Conservation (phyloP, 2,797 vertebrate species). For the Discoglossus pictus region DNA sequence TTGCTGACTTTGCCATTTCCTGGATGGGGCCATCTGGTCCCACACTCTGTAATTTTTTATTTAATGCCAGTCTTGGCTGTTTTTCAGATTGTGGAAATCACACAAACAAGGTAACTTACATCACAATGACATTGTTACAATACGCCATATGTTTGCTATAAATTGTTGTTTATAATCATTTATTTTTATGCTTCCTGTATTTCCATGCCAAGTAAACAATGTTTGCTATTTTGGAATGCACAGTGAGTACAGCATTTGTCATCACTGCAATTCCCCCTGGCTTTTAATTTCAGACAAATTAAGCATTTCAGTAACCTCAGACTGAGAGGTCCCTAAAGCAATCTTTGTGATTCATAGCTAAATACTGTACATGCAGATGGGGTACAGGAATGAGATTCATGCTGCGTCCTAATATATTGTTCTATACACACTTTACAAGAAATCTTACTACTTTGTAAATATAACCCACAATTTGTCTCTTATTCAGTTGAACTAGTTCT, state of each 20-base stretch:
- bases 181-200: constrained; percentile 35
- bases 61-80: constrained; percentile 36
- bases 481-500: too few species aligned
- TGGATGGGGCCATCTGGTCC: constrained; percentile 24
- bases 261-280: constrained; percentile 3
- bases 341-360: too few species aligned
- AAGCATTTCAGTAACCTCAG: neutral
- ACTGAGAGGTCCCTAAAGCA: neutral
- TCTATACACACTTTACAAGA: too few species aligned
- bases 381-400: too few species aligned
- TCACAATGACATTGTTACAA: constrained; percentile 43
- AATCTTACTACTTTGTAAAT: too few species aligned
- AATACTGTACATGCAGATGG: too few species aligned
- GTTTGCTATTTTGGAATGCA: constrained; percentile 23
- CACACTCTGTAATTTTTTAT: constrained; percentile 27
- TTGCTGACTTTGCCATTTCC: constrained; percentile 21
- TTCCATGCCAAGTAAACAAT: constrained; percentile 35
- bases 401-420: too few species aligned
- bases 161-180: constrained; percentile 30
- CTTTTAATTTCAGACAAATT: constrained; percentile 8
- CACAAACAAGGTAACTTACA: constrained; percentile 47
- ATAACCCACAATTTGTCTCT: too few species aligned
- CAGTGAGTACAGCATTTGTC: constrained; percentile 18
- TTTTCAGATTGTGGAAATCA: constrained; percentile 40
- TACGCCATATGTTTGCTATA: constrained; percentile 44